Base-by-base conservation (phyloP, 2,888 invertebrate species). In the Ceraclea dissimilis region DNA sequence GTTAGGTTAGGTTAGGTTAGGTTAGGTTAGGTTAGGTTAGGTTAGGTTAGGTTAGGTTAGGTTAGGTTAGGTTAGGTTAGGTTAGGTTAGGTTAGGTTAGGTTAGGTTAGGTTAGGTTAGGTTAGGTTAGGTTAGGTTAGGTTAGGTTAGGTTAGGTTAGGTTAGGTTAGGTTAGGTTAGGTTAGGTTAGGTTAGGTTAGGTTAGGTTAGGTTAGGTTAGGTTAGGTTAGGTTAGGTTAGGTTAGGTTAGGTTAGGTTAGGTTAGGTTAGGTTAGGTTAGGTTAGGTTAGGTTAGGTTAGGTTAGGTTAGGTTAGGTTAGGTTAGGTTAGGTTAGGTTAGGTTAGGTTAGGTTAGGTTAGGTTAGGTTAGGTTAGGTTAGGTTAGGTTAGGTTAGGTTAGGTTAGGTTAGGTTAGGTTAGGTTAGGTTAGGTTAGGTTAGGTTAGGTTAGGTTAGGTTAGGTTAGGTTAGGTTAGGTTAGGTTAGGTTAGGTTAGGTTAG, bases 271-370 rank as follows among this genome's bases (percentile, higher is more conserved):
- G 54, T 56, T 60, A 51, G 47, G 61, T 55, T 60, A 49, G 53
- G 52, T 60, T 60, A 54, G 58, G 58, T 60, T 58, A 1, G 88
- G 88, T 71, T 89, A 87, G 64, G 59, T 53, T 55, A 54, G 55
- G 59, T 48, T 55, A 53, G 46, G 57, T 44, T 52, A 51, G 60
- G 57, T 57, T 59, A 57, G 59, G 60, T 60, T 59, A 57, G 62
- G 60, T 59, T 60, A 52, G 57, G 60, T 60, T 60, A 62, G 60
- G 62, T 62, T 62, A 60, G 62, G 62, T 62, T 62, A 59, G 62
- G 60, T 60, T 60, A 60, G 62, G 62, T 60, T 62, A 59, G 60
- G 62, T 62, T 62, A 59, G 62, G 60, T 60, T 62, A 60, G 62
- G 62, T 62, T 62, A 60, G 62, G 62, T 62, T 62, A 60, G 62